phyloP scores from a whole-genome alignment of 2,113 vertebrate species.

The Limanda limanda region DNA sequence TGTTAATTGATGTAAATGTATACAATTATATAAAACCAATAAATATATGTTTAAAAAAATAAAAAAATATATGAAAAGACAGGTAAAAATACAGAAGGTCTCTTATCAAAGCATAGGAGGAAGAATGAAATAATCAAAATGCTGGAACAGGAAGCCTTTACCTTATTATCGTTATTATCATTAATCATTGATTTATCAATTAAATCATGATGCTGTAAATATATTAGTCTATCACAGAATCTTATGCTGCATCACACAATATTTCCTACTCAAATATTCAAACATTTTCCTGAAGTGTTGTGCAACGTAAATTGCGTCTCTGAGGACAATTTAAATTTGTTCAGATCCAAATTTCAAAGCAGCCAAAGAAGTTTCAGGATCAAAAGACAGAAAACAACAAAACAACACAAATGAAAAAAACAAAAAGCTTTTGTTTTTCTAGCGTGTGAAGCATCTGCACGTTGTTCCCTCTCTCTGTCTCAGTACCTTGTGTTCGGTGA shows the following conservation, averaged over 20 bases:
- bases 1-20: too few relatives aligned
- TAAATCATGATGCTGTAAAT: too few relatives aligned
- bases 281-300: neutral
- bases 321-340: constrained; percentile 40
- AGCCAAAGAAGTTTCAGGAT: constrained; percentile 31
- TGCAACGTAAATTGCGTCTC: constrained; percentile 54
- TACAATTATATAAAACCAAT: too few relatives aligned
- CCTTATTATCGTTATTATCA: neutral
- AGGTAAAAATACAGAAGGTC: too few relatives aligned
- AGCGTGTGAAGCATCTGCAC: too few relatives aligned
- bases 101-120: neutral
- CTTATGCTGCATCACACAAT: constrained; percentile 8
- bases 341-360: constrained; percentile 46
- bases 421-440: neutral
- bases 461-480: too few relatives aligned
- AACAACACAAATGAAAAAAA: constrained; percentile 12
- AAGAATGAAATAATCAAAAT: neutral
- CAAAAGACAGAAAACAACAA: constrained; percentile 21
- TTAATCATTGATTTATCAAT: neutral
- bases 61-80: too few relatives aligned
- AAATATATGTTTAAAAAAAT: too few relatives aligned
- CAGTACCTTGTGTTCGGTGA: constrained; percentile 95
- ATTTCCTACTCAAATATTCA: constrained; percentile 14
- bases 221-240: neutral
- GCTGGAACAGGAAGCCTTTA: neutral